These are phyloP conservation scores for Okapia johnstoni DNA, from an alignment of 2,113 vertebrate genomes.

Conservation along the genomic window DNA sequence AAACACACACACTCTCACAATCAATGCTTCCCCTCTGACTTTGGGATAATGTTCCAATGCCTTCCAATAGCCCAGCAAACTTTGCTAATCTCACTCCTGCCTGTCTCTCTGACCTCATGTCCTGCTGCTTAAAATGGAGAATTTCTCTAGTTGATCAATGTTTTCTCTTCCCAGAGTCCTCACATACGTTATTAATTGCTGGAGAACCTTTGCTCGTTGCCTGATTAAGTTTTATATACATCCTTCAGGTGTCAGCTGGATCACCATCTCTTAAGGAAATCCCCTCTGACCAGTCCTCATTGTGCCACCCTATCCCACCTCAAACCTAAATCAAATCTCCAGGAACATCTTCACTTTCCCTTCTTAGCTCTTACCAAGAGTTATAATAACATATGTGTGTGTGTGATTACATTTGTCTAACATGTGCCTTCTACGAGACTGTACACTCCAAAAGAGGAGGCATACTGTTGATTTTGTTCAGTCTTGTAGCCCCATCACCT, in stretches of 20 bases:
- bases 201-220: neutral
- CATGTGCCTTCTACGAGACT: neutral
- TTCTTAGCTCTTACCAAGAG: neutral
- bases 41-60: neutral
- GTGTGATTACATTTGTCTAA: accelerated
- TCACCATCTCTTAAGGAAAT: neutral
- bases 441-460: neutral
- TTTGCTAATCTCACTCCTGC: neutral
- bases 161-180: neutral
- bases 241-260: neutral
- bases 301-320: too few relatives aligned
- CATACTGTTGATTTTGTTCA: neutral
- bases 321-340: neutral
- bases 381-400: neutral
- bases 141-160: accelerated
- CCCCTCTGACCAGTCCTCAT: neutral
- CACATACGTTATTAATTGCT: accelerated
- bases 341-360: neutral
- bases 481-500: neutral
- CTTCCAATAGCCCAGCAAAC: neutral
- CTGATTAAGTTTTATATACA: neutral
- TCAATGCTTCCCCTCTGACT: neutral
- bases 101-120: neutral
- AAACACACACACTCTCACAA: neutral
- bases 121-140: neutral